These are phyloP conservation scores for Epinephelus coioides DNA, from an alignment of 2,797 vertebrate species.

Conservation along the genomic window DNA sequence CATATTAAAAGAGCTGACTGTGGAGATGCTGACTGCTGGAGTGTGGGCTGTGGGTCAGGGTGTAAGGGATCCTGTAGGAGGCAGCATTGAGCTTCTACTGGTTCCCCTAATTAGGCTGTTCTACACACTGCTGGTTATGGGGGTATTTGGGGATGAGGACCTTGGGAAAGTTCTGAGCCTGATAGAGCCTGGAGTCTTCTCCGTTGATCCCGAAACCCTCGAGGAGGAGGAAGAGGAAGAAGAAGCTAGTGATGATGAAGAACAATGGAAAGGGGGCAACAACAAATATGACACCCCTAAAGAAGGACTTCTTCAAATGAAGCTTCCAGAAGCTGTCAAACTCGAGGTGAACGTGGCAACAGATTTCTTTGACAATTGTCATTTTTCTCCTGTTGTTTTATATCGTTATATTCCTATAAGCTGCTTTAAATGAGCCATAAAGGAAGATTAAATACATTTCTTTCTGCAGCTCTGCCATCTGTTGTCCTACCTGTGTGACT, in stretches of 20 bases:
- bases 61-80: constrained; percentile 93
- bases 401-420: not conserved
- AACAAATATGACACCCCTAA: constrained; percentile 71
- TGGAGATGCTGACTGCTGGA: constrained; percentile 92
- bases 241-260: constrained; percentile 41
- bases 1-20: constrained; percentile 89
- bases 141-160: constrained; percentile 90
- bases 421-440: not conserved
- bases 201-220: constrained; percentile 34
- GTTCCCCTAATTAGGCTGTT: constrained; percentile 94
- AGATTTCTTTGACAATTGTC: not conserved
- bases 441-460: not conserved
- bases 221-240: constrained; percentile 71
- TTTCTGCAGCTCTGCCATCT: constrained; percentile 91
- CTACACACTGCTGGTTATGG: constrained; percentile 92
- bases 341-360: constrained; percentile 86
- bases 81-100: constrained; percentile 92
- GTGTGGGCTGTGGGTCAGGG: constrained; percentile 88
- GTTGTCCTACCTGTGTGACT: constrained; percentile 94
- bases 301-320: constrained; percentile 94
- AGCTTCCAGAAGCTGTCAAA: constrained; percentile 95
- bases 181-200: constrained; percentile 91
- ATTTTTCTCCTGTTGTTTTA: not conserved
- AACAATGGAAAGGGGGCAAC: constrained; percentile 28
- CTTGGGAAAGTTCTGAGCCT: constrained; percentile 88